Base-by-base conservation (phyloP, 2,888 invertebrate genomes). In the Hirtodrosophila trivittata region DNA sequence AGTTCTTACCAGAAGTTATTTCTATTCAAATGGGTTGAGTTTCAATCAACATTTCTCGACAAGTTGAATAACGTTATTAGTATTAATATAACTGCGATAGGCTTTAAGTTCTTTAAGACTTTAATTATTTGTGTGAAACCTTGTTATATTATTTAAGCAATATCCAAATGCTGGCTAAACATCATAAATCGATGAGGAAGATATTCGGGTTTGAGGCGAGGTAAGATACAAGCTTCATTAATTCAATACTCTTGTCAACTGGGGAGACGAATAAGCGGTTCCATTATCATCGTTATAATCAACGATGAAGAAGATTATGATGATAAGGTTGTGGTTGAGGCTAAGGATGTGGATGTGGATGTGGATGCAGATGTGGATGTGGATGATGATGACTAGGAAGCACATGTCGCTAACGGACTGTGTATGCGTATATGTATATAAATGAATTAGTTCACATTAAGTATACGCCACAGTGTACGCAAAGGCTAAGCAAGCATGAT, bases 401-500 rank as follows among this genome's bases (percentile, higher is more conserved):
- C n/a, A n/a, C n/a, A n/a, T n/a, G n/a, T n/a, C n/a, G n/a, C n/a
- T n/a, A n/a, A n/a, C n/a, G n/a, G n/a, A n/a, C n/a, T n/a, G n/a
- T n/a, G n/a, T n/a, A n/a, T n/a, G n/a, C n/a, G n/a, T n/a, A n/a
- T 59, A 26, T 63, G 59, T 74, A 59, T 67, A 69, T 77, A 68
- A 78, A 87, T 85, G 83, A 82, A 82, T 82, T 85, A 85, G 78
- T 77, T 85, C 62, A 54, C 83, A 82, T 87, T 87, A 87, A 82
- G 83, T 65, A 83, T 80, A 69, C 84, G 80, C 66, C 64, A 21
- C 64, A 68, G 51, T 52, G 45, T 56, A 52, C 55, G 59, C 58
- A 43, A 38, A 65, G 57, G 52, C 66, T 57, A 77, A 70, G 54
- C 49, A 59, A 68, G 76, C 60, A 65, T 80, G 76, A 80, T 86